Evolutionary conservation across 2,888 invertebrate species (phyloP).

Genomic region (Leistus spinibarbis): DNA sequence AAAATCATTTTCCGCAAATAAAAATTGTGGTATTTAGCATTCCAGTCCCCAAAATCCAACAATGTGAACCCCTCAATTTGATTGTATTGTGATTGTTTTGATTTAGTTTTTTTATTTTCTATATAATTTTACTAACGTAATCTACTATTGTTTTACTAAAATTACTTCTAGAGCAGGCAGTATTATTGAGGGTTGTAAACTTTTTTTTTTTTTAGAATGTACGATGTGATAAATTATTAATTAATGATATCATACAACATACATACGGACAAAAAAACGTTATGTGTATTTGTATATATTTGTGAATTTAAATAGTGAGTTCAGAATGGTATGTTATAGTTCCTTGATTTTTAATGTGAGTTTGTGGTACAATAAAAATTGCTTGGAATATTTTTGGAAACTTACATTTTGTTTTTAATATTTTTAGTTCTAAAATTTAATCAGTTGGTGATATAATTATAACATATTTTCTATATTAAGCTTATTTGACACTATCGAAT

Average conservation of each 20-base stretch:
- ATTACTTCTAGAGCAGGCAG: slow-evolving; percentile 51
- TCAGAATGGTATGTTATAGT: not conserved
- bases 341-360: not conserved
- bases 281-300: not conserved
- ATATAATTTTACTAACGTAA: slow-evolving; percentile 1
- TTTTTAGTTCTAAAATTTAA: not conserved
- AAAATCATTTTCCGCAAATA: not conserved
- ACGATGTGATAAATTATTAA: slow-evolving; percentile 18
- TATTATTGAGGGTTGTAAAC: slow-evolving; percentile 50
- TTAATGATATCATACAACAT: slow-evolving; percentile 7
- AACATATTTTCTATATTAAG: no score
- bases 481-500: not conserved
- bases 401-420: not conserved
- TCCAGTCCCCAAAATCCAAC: not conserved
- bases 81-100: slow-evolving; percentile 32
- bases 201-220: slow-evolving; percentile 2
- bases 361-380: not conserved
- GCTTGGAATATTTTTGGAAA: not conserved
- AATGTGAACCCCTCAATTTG: not conserved
- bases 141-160: slow-evolving; percentile 40
- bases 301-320: not conserved
- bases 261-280: slow-evolving; percentile 21
- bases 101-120: slow-evolving; percentile 40
- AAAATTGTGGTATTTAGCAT: not conserved
- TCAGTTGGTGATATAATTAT: no score